A percentile compares a stretch with the other conserved stretches of the same genome.
Evolutionary conservation across 2,113 vertebrate species (phyloP).

Genomic region (Bos indicus): DNA sequence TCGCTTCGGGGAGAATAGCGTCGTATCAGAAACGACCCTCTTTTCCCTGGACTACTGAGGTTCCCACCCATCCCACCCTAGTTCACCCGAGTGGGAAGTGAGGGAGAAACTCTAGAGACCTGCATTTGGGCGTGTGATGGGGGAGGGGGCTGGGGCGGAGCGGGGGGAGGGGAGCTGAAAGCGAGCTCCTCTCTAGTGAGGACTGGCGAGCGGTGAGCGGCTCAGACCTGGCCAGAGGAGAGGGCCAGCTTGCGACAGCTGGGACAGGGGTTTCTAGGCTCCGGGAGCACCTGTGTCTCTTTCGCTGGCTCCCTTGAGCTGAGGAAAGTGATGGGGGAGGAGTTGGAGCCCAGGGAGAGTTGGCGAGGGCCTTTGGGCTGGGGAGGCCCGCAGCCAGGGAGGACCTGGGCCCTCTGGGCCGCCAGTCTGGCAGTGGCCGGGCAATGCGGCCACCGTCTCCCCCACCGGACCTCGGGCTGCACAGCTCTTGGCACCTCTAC

Average conservation of each 20-base stretch:
- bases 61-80: not conserved
- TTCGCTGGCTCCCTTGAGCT: slow-evolving; percentile 28
- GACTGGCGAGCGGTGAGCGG: not conserved
- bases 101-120: slow-evolving; percentile 60
- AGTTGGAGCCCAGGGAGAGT: slow-evolving; percentile 21
- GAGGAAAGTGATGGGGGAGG: slow-evolving; percentile 27
- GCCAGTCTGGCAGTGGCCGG: not conserved
- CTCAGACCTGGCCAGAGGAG: not conserved
- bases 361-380: not conserved
- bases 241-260: not conserved
- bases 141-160: not conserved
- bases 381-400: not conserved
- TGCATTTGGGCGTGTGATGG: slow-evolving; percentile 29
- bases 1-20: not conserved
- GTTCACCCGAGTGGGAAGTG: slow-evolving; percentile 51
- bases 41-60: not conserved
- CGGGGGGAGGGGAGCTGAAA: not conserved
- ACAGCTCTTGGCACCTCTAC: slow-evolving; percentile 52
- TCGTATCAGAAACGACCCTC: slow-evolving; percentile 38
- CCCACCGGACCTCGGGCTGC: slow-evolving; percentile 6
- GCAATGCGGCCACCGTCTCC: slow-evolving; percentile 24
- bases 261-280: slow-evolving; percentile 41
- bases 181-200: not conserved
- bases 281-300: slow-evolving; percentile 59
- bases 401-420: not conserved